phyloP scores from a whole-genome alignment of 2,113 vertebrate genomes.

The Hemiprocne comata region DNA sequence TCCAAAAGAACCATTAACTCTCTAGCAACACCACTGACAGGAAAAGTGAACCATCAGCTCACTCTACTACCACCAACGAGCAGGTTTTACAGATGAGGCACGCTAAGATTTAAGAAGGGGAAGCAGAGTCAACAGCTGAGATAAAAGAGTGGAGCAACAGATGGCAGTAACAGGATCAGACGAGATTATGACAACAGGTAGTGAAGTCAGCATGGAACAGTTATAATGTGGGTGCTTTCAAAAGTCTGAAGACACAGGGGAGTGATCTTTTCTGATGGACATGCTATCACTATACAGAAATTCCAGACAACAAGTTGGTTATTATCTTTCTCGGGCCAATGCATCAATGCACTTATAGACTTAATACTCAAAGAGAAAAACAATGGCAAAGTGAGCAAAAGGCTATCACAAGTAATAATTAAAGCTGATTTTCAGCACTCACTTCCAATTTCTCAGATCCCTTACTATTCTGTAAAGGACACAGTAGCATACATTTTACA shows the following conservation, averaged over 20 bases:
- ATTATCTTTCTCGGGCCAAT: background rate
- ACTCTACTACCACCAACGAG: background rate
- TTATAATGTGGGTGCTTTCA: background rate
- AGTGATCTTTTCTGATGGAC: background rate
- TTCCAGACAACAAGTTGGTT: background rate
- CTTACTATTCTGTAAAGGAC: background rate
- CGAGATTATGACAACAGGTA: background rate
- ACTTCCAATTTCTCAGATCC: background rate
- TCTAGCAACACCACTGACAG: background rate
- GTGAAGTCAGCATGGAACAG: background rate
- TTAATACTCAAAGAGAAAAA: background rate
- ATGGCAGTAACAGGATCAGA: background rate
- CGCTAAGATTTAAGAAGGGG: background rate
- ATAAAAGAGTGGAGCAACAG: background rate
- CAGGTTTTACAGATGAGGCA: no score
- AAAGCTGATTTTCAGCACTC: background rate
- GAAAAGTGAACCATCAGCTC: background rate
- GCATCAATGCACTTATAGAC: background rate
- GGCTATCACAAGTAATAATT: background rate
- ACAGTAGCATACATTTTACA: background rate
- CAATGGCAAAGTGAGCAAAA: background rate
- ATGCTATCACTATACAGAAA: background rate
- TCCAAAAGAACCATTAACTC: background rate
- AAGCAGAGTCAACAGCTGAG: background rate
- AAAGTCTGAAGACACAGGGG: background rate